These are phyloP conservation scores for Erebia palarica DNA, from an alignment of 2,888 invertebrate genomes.

Conservation along the genomic window DNA sequence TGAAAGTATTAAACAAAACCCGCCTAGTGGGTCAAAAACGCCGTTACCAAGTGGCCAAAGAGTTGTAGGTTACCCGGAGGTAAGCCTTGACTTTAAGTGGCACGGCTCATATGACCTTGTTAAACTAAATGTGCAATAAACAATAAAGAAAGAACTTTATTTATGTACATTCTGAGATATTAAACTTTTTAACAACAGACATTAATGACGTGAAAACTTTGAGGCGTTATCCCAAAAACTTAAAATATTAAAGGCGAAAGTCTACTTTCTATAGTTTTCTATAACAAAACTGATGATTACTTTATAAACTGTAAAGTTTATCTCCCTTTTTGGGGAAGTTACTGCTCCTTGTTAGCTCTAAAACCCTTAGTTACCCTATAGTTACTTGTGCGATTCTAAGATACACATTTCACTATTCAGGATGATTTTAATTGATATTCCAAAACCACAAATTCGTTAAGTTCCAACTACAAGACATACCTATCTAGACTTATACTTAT, in stretches of 20 bases:
- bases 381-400: no score
- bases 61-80: constrained; percentile 32
- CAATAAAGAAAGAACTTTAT: constrained; percentile 36
- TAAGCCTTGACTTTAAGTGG: constrained; percentile 31
- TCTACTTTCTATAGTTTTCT: constrained; percentile 6
- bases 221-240: constrained; percentile 7
- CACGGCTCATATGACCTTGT: constrained; percentile 34
- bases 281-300: neutral
- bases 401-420: no score
- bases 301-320: no score
- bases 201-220: neutral
- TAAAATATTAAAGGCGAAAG: constrained; percentile 10
- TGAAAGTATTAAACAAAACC: constrained; percentile 28
- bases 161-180: constrained; percentile 14
- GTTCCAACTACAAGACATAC: no score
- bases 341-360: no score
- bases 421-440: no score
- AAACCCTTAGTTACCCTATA: no score
- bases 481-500: no score
- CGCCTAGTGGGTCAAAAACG: constrained; percentile 31
- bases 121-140: constrained; percentile 32
- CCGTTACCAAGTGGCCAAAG: constrained; percentile 36
- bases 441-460: neutral
- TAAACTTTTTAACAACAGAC: constrained; percentile 4
- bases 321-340: neutral